Base-by-base conservation (phyloP, 2,113 vertebrate species). In the Suncus etruscus region DNA sequence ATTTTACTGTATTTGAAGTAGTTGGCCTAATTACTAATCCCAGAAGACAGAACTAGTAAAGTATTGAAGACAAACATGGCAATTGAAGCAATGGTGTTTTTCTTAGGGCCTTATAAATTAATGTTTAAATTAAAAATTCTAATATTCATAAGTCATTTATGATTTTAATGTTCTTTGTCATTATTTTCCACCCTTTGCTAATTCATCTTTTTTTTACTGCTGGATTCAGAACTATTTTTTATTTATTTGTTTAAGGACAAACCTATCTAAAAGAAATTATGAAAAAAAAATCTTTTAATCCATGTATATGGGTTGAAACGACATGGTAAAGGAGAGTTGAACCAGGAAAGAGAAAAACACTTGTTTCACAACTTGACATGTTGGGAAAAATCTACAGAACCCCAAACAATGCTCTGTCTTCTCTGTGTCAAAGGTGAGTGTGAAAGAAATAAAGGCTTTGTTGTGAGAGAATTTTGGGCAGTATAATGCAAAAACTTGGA, bases 11-110 rank as follows among this genome's bases (percentile, higher is more conserved):
- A 76, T 32, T 10, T 80, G 76, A 76, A 78, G 31, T 65, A 85
- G 61, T 32, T 86, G 47, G n/a, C 81, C 22, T 87, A 10, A 22
- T 9, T 45, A 90, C 25, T 32, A 83, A 91, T 85, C 45, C 14
- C 87, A 70, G 91, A 93, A 82, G 81, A 79, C n/a, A 80, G 61
- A 77, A 66, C 61, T 76, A 92, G 50, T 68, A 95, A 75, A 90
- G 39, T 51, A 78, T 15, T 72, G 47, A 75, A 47, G 80, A 87
- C 78, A 88, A 83, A 74, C 18, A 51, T 51, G 48, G 80, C 47
- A 89, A 24, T 39, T 77, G 20, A 85, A 88, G 18, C 1, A 27
- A 45, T 58, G 29, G 12, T 22, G 45, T 82, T 81, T 89, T 78
- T 75, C n/a, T 51, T 54, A 0, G 51, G 22, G 27, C 76, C 47